A percentile compares a stretch with the other conserved stretches of the same genome.
phyloP scores from a whole-genome alignment of 2,888 invertebrate species.

The Ptilodon capucinus region DNA sequence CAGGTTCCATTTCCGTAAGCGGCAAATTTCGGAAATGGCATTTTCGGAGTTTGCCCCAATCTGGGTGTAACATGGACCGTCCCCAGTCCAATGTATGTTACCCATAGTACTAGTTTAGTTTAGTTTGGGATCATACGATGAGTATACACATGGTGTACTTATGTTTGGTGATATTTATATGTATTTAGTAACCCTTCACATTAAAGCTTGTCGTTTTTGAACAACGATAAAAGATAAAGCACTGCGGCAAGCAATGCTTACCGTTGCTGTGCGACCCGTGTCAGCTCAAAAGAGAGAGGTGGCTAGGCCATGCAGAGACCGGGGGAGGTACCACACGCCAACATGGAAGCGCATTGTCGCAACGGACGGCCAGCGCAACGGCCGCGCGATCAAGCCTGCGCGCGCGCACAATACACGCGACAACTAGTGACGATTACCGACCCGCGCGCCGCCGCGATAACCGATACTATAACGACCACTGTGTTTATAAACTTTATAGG shows the following conservation, averaged over 20 bases:
- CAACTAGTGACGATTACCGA: constrained; percentile 33
- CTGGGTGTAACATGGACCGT: no score
- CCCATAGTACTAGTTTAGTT: no score
- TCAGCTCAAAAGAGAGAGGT: constrained; percentile 79
- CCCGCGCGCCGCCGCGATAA: constrained; percentile 38
- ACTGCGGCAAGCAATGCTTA: constrained; percentile 35
- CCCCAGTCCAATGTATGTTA: no score
- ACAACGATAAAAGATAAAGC: constrained; percentile 33
- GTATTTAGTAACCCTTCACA: constrained; percentile 23
- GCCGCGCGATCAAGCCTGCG: constrained; percentile 67
- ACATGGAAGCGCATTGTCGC: constrained; percentile 74
- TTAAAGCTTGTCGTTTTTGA: constrained; percentile 25
- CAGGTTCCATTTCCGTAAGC: no score
- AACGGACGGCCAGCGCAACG: constrained; percentile 69
- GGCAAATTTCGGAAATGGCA: no score
- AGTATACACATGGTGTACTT: no score
- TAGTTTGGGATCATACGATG: no score
- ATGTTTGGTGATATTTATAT: no score
- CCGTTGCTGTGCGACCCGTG: constrained; percentile 51
- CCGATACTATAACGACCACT: constrained; percentile 33
- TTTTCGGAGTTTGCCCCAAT: no score
- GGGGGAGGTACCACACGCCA: constrained; percentile 63
- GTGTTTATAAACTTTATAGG: constrained; percentile 47
- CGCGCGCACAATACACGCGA: constrained; percentile 49
- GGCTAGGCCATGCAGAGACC: constrained; percentile 65